phyloP scores from a whole-genome alignment of 2,113 vertebrate species.

The Terrapene triunguis region DNA sequence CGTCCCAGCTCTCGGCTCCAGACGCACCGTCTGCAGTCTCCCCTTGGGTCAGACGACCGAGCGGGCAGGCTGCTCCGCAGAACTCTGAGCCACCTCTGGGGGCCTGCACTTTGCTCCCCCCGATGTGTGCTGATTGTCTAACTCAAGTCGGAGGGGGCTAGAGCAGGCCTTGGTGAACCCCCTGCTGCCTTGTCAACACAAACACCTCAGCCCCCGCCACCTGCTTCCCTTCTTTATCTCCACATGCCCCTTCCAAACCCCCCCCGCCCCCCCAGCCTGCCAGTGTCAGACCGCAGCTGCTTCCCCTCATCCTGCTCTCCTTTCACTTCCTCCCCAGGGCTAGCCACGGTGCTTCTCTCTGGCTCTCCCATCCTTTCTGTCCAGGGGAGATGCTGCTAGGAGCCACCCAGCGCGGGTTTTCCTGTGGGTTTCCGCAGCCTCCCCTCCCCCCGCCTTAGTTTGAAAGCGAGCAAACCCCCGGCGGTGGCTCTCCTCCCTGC shows the following conservation, averaged over 20 bases:
- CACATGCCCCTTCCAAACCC: slow-evolving; percentile 67
- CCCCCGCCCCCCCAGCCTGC: slow-evolving; percentile 61
- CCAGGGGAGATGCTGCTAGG: slow-evolving; percentile 68
- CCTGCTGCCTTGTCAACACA: slow-evolving; percentile 59
- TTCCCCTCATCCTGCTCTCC: slow-evolving; percentile 40
- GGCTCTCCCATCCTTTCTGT: slow-evolving; percentile 73
- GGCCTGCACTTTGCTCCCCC: not conserved
- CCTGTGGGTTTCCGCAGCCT: slow-evolving; percentile 65
- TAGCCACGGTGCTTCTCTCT: slow-evolving; percentile 67
- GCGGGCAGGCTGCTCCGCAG: not conserved
- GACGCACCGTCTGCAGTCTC: rapidly evolving
- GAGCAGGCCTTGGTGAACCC: slow-evolving; percentile 53
- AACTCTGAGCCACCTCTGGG: not conserved
- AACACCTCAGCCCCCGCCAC: slow-evolving; percentile 65
- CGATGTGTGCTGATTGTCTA: not conserved
- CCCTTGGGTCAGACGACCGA: rapidly evolving
- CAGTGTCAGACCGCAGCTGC: slow-evolving; percentile 70
- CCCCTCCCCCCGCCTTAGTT: slow-evolving; percentile 54
- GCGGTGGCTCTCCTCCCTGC: slow-evolving; percentile 75
- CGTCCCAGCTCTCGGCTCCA: not conserved
- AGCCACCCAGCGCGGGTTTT: slow-evolving; percentile 69
- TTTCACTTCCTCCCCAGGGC: slow-evolving; percentile 40
- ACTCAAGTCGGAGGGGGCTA: not conserved
- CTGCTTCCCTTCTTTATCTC: slow-evolving; percentile 74
- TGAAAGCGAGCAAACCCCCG: slow-evolving; percentile 75